Evolutionary conservation across 2,888 invertebrate genomes (phyloP), one percentile per base, ranked within the genome.

Genomic region (Eurytoma californica): DNA sequence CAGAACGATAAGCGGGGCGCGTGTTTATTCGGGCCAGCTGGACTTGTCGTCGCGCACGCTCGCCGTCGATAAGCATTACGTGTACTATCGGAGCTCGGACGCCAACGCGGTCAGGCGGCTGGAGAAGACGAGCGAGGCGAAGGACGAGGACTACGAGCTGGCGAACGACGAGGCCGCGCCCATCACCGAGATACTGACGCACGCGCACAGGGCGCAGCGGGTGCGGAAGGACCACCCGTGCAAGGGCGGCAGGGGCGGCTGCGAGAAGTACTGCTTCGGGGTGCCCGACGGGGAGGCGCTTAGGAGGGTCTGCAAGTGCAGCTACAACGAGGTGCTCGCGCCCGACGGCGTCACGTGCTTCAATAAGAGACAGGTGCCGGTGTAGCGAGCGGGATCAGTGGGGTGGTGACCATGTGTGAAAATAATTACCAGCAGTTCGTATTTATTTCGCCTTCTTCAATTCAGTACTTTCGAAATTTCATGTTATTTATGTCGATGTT

Each of bases 201-300:
- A 65, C 28, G 65, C 75, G n/a, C 66, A 69, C 58, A 69, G 53
- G 28, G 24, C 72, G 0, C 81, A 81, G 61, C 72, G 57, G 30
- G 51, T 76, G 13, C 55, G 72, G 18, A 75, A 76, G 65, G 78
- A 79, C 14, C 81, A 81, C 24, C 81, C 81, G n/a, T 81, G 81
- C 58, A 68, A 53, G 55, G 65, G 69, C 14, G 39, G 24, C 60
- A 30, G 69, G 28, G 81, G 78, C 28, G 81, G 81, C 12, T 81
- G 81, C 58, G 79, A 75, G 28, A 81, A 81, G 60, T 81, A 72
- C 13, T 81, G 81, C 30, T 68, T 81, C 28, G 81, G 69, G 2
- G 81, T 81, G 47, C 81, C 81, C 0, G 13, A 57, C 2, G 18
- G 28, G 20, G 66, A 51, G 3, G 39, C 53, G 9, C 55, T 81